Base-by-base conservation (phyloP, 1,140 invertebrate species). In the Macrostomum lignano region DNA sequence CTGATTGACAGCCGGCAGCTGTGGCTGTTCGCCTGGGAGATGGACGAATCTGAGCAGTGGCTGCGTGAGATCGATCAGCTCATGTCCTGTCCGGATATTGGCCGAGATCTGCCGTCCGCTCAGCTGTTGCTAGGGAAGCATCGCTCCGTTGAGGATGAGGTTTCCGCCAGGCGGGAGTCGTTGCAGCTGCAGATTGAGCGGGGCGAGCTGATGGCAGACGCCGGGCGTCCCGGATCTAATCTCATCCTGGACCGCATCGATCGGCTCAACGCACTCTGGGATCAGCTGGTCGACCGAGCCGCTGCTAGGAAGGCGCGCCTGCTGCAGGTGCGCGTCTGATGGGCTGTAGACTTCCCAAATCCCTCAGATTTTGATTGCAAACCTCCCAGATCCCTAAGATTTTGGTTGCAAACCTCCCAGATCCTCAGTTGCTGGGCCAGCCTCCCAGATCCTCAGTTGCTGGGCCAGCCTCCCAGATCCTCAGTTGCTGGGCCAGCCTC, bases 11-110 rank as follows among this genome's bases (percentile, higher is more conserved):
- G 82, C 39, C 70, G 78, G 30, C 81, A 81, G 50, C 61, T 93
- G 24, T 91, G 81, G 76, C 78, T 91, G 51, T 91, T 91, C 67
- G 86, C 84, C 52, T 88, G 79, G 79, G 82, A 93, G 47, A 84
- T 88, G 68, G 76, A 79, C 19, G 82, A 93, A 45, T 78, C 91
- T 55, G 79, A 88, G 57, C 81, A 86, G 51, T 88, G 78, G 75
- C 86, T 91, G 49, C 86, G 86, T 56, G 84, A 93, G 60, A 91
- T 91, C 51, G 79, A 86, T 51, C 78, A 91, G 49, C 86, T 88
- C 44, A 69, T 84, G 1, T 81, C 21, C 5, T 17, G 25, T 7
- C 37, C 37, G 6, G 37, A 38, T 22, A 25, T 9, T 9, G 26
- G 26, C 7, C 26, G 17, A 15, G 26, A 28, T 28, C 26, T 28